Base-by-base conservation (phyloP, 1,140 invertebrate genomes). In the Pomacea maculata region DNA sequence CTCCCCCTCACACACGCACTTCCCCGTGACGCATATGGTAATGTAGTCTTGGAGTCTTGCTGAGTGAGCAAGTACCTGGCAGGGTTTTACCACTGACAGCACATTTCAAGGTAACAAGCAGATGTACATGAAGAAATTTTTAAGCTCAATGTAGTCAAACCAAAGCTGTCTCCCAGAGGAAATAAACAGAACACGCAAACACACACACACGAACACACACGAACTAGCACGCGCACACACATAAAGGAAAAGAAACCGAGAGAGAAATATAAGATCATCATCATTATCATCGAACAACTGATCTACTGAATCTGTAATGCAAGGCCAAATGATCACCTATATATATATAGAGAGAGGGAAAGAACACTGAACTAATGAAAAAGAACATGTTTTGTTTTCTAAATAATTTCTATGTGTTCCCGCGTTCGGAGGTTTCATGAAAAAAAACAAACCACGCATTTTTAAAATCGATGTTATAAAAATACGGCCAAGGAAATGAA, bases 341-440 rank as follows among this genome's bases (percentile, higher is more conserved):
- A 71, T n/a, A 71, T n/a, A 71, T n/a, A 71, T n/a, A 71, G 12
- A 71, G 68, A 71, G 68, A 71, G 12, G 6, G 68, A 71, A 12
- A 71, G 68, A 71, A n/a, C 6, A 12, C 25, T n/a, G 45, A 34
- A 71, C 7, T 5, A 34, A 71, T n/a, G 14, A 34, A 71, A 71
- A 34, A 9, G 68, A 71, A 29, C 29, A 19, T 9, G 17, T 72
- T 29, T 45, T 29, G 1, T 72, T 72, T 34, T 17, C 25, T 54
- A 45, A 11, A 34, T 15, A 21, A 21, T 12, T 12, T 2, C 45
- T 8, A 11, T 54, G 1, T 45, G 45, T 8, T 29, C 70, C 25
- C 70, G 45, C 70, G 45, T n/a, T 29, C 10, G 25, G 25, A 73
- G 11, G 45, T 54, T 19, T 54, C 34, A 12, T 11, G 34, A 73